These are phyloP conservation scores for Gasterosteus nipponicus DNA, from an alignment of 2,113 vertebrate species.

Conservation along the genomic window DNA sequence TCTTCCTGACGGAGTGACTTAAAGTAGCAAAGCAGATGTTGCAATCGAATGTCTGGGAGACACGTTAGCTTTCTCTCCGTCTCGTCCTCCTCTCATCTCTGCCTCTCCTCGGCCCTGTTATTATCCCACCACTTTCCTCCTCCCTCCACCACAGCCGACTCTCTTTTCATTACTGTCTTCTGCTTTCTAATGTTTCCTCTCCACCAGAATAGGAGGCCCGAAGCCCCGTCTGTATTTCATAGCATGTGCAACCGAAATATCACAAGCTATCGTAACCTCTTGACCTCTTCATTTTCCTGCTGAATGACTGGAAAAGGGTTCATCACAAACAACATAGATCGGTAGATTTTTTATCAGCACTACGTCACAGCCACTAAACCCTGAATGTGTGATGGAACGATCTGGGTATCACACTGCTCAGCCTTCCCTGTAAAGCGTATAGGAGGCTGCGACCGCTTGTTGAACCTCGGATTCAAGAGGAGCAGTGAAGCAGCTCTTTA, in stretches of 20 bases:
- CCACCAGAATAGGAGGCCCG: background rate
- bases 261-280: background rate
- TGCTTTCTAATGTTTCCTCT: slow-evolving; percentile 44
- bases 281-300: background rate
- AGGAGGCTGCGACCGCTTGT: no score
- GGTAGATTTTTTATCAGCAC: background rate
- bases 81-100: slow-evolving; percentile 18
- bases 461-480: no score
- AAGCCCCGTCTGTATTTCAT: background rate
- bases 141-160: background rate
- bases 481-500: no score
- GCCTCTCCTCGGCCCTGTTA: slow-evolving; percentile 14
- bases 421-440: no score
- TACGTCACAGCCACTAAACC: background rate
- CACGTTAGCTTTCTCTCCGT: slow-evolving; percentile 45
- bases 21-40: slow-evolving; percentile 64
- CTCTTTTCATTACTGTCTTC: slow-evolving; percentile 23
- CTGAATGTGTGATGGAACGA: no score
- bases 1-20: slow-evolving; percentile 41
- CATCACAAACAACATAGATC: background rate
- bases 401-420: no score
- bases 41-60: slow-evolving; percentile 44
- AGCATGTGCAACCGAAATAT: background rate
- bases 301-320: background rate
- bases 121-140: slow-evolving; percentile 29